phyloP scores from a whole-genome alignment of 2,113 vertebrate species.

The Alces alces region DNA sequence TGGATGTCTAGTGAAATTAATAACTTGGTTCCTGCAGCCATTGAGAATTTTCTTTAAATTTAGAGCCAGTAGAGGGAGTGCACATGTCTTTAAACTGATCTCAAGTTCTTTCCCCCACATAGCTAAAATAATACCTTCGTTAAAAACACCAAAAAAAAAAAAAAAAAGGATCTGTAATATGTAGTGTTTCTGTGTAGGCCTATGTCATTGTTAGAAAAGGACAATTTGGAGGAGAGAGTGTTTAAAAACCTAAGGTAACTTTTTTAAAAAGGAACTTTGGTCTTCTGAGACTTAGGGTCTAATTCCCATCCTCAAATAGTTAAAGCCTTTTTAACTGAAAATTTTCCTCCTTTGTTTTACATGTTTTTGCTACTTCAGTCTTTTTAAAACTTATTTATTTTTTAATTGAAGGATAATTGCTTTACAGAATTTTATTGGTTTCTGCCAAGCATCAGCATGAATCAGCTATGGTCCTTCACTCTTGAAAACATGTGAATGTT shows the following conservation, averaged over 20 bases:
- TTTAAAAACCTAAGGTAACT: background rate
- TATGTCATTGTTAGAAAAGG: background rate
- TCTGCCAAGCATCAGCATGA: background rate
- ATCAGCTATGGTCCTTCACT: background rate
- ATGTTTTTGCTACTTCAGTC: background rate
- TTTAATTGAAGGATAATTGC: background rate
- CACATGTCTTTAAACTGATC: slow-evolving; percentile 33
- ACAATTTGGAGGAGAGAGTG: background rate
- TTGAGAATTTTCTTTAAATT: slow-evolving; percentile 37
- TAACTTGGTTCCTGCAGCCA: background rate
- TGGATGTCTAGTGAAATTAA: slow-evolving; percentile 13
- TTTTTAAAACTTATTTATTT: background rate
- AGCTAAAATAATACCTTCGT: slow-evolving; percentile 24
- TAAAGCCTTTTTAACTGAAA: background rate
- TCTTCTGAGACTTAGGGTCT: background rate
- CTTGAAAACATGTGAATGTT: background rate
- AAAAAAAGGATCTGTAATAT: background rate
- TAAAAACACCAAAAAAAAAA: background rate
- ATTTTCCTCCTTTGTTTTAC: background rate
- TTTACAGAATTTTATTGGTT: background rate
- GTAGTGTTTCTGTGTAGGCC: background rate
- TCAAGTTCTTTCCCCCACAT: background rate
- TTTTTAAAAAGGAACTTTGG: background rate
- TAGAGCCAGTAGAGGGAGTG: slow-evolving; percentile 70
- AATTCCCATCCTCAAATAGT: background rate